Base-by-base conservation (phyloP, 2,113 vertebrate species). In the Silurus glanis region DNA sequence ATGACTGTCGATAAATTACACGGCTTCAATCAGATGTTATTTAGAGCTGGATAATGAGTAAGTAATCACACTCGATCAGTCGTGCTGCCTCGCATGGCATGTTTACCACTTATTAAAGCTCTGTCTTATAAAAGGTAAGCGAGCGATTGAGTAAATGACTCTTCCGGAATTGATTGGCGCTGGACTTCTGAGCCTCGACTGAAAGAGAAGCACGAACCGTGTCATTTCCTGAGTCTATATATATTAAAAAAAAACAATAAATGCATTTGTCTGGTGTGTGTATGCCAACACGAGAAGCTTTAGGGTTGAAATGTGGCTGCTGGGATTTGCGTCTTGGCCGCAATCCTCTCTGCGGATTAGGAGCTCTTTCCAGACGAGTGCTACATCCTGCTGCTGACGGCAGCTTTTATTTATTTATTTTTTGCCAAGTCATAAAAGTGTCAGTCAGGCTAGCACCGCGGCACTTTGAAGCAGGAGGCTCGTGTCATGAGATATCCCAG, bases 371-470 rank as follows among this genome's bases (percentile, higher is more conserved):
- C 80, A 87, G 75, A 58, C 14, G 84, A 87, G 80, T 78, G 87
- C 83, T 86, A 83, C 59, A 87, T 87, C 88, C 87, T 82, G 78
- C 49, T 66, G 64, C 58, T 79, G 85, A 74, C 49, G 66, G 87
- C 89, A 80, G 79, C 80, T 82, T 79, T 74, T 56, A 86, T 75
- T 64, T 83, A 59, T 78, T 87, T 87, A 83, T 69, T 80, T 87
- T 87, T 87, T 87, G 80, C 85, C 59, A 81, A 83, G 81, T 88
- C 83, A 89, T 90, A 89, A 90, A 90, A 83, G 85, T 90, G 88
- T 83, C 88, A 88, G 58, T 84, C 84, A 82, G 8, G 37, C 64
- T 37, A 25, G 79, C 9, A 16, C 13, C 12, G 64, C 19, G 12
- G 16, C 37, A 45, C 88, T 91, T 90, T 91, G 88, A 91, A 89